phyloP scores from a whole-genome alignment of 2,797 vertebrate species.

The Manis crassicaudata region DNA sequence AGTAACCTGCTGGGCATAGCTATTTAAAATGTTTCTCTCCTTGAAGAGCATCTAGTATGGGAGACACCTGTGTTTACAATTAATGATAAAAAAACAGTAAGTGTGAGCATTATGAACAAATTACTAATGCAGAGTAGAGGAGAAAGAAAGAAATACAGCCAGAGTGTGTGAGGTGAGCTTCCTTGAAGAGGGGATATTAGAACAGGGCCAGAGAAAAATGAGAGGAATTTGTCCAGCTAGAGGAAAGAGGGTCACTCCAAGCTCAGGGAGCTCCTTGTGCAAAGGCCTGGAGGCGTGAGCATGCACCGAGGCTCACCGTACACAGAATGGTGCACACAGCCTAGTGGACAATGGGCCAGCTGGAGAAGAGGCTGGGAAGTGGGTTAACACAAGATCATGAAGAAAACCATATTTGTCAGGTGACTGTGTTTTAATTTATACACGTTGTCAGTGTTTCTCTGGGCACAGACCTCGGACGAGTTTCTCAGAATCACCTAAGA shows the following conservation, averaged over 20 bases:
- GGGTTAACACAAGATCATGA: not conserved
- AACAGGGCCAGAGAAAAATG: not conserved
- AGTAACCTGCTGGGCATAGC: not conserved
- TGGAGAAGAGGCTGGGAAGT: not conserved
- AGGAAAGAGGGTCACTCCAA: not conserved
- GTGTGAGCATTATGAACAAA: not conserved
- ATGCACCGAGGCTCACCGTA: rapidly evolving
- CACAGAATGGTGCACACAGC: too few species aligned
- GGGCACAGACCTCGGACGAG: not conserved
- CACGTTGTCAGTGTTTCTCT: not conserved
- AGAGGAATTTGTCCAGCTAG: not conserved
- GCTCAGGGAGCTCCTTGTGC: not conserved
- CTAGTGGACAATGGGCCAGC: not conserved
- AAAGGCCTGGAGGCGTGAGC: rapidly evolving
- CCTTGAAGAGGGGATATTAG: not conserved
- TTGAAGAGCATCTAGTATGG: not conserved
- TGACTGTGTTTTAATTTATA: not conserved
- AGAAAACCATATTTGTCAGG: not conserved
- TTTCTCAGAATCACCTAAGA: not conserved
- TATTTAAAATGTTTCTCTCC: not conserved
- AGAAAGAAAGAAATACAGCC: not conserved
- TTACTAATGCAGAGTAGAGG: not conserved
- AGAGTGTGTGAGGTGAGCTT: not conserved
- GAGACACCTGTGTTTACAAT: not conserved
- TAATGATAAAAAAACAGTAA: not conserved